Evolutionary conservation across 2,113 vertebrate species (phyloP).

Genomic region (Paradoxurus hermaphroditus): DNA sequence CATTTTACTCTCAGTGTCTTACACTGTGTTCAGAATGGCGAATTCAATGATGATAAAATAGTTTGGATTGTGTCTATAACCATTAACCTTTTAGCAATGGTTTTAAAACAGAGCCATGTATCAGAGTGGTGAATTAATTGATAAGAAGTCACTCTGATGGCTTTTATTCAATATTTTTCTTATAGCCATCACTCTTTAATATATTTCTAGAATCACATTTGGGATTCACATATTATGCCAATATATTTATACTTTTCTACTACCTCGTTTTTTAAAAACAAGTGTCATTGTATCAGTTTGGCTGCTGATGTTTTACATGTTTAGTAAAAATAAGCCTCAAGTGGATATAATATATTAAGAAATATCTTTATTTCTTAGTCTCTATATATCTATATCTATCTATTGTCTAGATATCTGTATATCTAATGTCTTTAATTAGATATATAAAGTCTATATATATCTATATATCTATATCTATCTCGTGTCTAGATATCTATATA

Average conservation of each 20-base stretch:
- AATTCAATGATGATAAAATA: conserved; percentile 42
- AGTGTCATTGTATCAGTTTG: background rate
- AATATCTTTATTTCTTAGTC: too few relatives aligned
- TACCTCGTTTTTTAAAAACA: background rate
- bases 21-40: background rate
- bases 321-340: background rate
- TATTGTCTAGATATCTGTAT: too few relatives aligned
- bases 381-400: too few relatives aligned
- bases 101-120: background rate
- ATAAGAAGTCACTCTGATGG: background rate
- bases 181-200: background rate
- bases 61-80: background rate
- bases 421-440: too few relatives aligned
- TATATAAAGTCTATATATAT: too few relatives aligned
- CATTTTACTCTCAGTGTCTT: conserved; percentile 12
- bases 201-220: background rate
- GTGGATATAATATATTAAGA: background rate
- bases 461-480: too few relatives aligned
- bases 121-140: background rate
- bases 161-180: background rate
- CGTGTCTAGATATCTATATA: too few relatives aligned
- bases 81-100: background rate
- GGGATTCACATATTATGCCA: background rate
- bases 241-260: background rate
- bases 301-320: background rate